Evolutionary conservation across 2,797 vertebrate genomes (phyloP).

Genomic region (Pseudochirops cupreus): DNA sequence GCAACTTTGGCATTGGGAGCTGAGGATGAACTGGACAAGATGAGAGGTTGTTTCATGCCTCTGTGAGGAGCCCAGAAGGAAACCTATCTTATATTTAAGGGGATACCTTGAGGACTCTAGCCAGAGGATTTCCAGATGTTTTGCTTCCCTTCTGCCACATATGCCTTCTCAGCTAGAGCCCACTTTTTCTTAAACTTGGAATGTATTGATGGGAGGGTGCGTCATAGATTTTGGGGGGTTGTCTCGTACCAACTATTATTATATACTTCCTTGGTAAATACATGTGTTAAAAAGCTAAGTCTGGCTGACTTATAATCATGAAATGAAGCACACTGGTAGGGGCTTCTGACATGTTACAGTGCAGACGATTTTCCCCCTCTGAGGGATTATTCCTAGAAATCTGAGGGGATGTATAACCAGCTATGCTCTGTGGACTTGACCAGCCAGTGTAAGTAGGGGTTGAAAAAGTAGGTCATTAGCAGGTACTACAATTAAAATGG

Average conservation of each 20-base stretch:
- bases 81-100: neutral
- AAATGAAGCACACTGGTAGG: neutral
- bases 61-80: neutral
- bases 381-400: neutral
- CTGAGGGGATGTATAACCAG: neutral
- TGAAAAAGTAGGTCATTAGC: neutral
- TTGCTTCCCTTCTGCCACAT: neutral
- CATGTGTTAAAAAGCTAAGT: neutral
- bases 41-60: neutral
- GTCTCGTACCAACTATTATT: neutral
- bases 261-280: neutral
- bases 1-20: neutral
- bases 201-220: neutral
- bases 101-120: neutral
- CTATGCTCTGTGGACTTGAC: neutral
- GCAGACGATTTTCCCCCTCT: neutral
- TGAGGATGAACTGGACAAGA: neutral
- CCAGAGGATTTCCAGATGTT: neutral
- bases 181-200: neutral
- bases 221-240: neutral
- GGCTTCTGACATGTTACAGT: neutral
- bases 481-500: neutral
- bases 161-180: neutral
- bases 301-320: neutral
- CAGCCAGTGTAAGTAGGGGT: neutral